Conservation (phyloP, 2,888 invertebrate genomes). For the Tridacna crocea region DNA sequence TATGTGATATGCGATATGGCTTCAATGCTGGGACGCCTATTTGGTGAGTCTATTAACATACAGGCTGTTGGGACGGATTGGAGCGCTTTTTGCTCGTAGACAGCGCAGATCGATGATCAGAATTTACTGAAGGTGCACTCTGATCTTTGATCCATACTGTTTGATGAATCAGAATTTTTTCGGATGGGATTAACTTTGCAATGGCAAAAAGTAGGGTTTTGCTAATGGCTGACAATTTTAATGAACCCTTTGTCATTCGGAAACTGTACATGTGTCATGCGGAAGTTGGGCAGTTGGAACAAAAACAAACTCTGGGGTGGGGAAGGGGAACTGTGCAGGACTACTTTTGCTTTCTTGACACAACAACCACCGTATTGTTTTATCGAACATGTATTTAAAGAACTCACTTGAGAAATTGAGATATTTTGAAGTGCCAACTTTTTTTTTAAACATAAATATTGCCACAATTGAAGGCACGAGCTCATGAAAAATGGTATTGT, state of each 20-base stretch:
- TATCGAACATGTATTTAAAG: too few relatives aligned
- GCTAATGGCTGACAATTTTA: too few relatives aligned
- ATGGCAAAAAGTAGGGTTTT: too few relatives aligned
- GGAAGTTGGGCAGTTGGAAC: background rate
- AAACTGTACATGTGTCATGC: background rate
- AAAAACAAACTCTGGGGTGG: background rate
- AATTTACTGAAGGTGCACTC: too few relatives aligned
- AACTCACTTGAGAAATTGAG: too few relatives aligned
- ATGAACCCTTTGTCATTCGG: background rate
- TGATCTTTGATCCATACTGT: too few relatives aligned
- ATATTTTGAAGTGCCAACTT: background rate
- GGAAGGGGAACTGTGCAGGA: background rate
- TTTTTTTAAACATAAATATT: background rate
- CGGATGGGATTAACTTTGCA: too few relatives aligned
- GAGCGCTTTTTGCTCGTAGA: too few relatives aligned
- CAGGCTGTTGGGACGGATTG: too few relatives aligned
- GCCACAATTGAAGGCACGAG: background rate
- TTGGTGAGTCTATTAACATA: background rate
- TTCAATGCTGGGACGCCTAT: background rate
- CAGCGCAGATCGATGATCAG: too few relatives aligned
- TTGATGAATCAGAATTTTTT: too few relatives aligned
- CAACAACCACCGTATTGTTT: background rate
- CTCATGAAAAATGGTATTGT: too few relatives aligned
- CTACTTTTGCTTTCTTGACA: background rate
- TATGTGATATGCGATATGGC: slow-evolving; percentile 4